phyloP scores from a whole-genome alignment of 2,797 vertebrate genomes.

The Acanthopagrus latus region DNA sequence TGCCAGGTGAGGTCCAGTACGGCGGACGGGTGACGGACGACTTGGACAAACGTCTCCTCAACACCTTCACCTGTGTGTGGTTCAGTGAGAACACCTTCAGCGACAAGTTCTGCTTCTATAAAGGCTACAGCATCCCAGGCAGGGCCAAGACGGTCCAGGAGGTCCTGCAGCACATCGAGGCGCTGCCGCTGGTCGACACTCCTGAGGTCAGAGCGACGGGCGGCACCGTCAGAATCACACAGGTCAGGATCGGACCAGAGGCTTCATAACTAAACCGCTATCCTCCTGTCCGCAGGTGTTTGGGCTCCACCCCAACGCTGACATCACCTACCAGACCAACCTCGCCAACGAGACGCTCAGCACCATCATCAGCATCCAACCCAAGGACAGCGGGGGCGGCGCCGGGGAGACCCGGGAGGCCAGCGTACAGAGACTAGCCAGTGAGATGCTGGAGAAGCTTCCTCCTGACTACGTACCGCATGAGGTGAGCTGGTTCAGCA shows the following conservation, averaged over 20 bases:
- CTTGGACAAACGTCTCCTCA: constrained; percentile 88
- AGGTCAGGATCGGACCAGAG: too few relatives aligned
- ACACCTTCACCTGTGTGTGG: constrained; percentile 88
- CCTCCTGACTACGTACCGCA: constrained; percentile 88
- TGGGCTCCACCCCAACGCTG: constrained; percentile 90
- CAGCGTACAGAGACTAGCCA: constrained; percentile 84
- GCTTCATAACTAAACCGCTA: too few relatives aligned
- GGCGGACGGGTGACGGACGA: constrained; percentile 90
- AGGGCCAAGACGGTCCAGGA: constrained; percentile 83
- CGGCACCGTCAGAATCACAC: too few relatives aligned
- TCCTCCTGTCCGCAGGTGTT: constrained; percentile 83
- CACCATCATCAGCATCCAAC: constrained; percentile 90
- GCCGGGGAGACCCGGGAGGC: constrained; percentile 87
- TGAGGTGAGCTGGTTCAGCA: constrained; percentile 70
- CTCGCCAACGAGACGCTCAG: constrained; percentile 88
- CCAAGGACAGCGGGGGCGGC: constrained; percentile 86
- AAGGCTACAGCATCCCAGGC: constrained; percentile 84
- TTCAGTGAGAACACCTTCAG: constrained; percentile 88
- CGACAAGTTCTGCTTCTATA: constrained; percentile 88
- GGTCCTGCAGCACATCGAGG: constrained; percentile 86
- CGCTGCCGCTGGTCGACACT: constrained; percentile 85
- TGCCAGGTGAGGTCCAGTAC: constrained; percentile 87
- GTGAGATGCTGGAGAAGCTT: constrained; percentile 90
- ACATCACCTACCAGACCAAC: constrained; percentile 91
- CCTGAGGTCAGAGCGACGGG: constrained; percentile 72